phyloP scores from a whole-genome alignment of 2,888 invertebrate genomes.

The Pediacus dermestoides region DNA sequence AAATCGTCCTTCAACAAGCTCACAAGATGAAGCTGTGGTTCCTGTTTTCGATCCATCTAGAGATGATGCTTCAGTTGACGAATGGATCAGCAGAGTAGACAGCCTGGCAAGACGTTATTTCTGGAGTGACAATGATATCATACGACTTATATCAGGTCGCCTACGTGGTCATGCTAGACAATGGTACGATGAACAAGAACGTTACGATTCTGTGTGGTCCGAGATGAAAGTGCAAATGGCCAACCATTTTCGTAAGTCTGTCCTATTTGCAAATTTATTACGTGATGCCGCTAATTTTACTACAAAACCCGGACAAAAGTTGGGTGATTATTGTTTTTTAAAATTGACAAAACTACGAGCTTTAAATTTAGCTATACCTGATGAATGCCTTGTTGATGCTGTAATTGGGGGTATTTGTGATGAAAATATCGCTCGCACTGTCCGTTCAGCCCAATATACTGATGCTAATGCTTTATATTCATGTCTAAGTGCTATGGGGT shows the following conservation, averaged over 20 bases:
- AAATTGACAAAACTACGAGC: conserved; percentile 22
- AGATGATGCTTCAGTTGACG: conserved; percentile 10
- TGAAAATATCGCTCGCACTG: conserved; percentile 19
- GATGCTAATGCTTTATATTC: conserved; percentile 12
- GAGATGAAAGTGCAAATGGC: conserved; percentile 16
- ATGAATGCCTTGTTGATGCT: conserved; percentile 24
- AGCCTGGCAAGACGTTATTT: conserved; percentile 14
- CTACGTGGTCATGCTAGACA: conserved; percentile 17
- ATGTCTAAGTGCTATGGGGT: conserved; percentile 15
- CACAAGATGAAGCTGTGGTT: too few relatives aligned
- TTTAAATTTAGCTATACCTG: conserved; percentile 15
- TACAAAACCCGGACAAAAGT: conserved; percentile 11
- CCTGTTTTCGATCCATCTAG: conserved; percentile 7
- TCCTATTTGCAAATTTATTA: conserved; percentile 22
- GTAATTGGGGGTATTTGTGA: conserved; percentile 23
- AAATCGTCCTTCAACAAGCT: too few relatives aligned
- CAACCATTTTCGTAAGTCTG: conserved; percentile 18
- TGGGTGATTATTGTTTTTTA: conserved; percentile 23
- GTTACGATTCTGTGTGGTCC: conserved; percentile 11
- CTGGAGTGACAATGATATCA: conserved; percentile 18
- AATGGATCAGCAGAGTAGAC: conserved; percentile 15
- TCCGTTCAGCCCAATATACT: conserved; percentile 13
- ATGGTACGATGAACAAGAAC: conserved; percentile 18
- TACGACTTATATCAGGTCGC: conserved; percentile 13
- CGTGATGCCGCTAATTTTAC: conserved; percentile 23